These are phyloP conservation scores for Arctia plantaginis DNA, from an alignment of 2,888 invertebrate genomes.

Conservation along the genomic window DNA sequence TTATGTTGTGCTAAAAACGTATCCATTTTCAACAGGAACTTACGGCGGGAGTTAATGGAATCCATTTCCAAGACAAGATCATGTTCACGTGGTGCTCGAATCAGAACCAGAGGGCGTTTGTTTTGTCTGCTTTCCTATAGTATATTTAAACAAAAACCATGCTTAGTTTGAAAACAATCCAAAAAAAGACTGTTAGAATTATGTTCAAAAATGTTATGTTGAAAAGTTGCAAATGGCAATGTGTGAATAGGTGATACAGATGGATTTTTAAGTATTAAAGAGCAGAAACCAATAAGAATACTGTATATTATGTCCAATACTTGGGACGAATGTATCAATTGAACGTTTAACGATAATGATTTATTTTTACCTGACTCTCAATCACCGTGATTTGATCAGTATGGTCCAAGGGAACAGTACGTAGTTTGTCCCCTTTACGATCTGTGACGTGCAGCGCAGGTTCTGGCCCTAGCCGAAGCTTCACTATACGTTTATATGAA, in stretches of 20 bases:
- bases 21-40: constrained; percentile 95
- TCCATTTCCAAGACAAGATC: constrained; percentile 97
- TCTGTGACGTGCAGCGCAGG: constrained; percentile 94
- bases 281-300: no score
- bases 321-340: no score
- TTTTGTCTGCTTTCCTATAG: constrained; percentile 88
- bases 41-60: constrained; percentile 91
- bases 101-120: constrained; percentile 92
- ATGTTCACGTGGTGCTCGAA: constrained; percentile 95
- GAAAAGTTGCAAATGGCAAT: no score
- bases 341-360: background rate
- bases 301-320: no score
- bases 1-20: constrained; percentile 93
- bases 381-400: constrained; percentile 94
- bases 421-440: constrained; percentile 95
- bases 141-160: background rate
- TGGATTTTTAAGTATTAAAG: no score
- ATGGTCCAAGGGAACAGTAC: constrained; percentile 92
- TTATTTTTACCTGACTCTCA: constrained; percentile 90
- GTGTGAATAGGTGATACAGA: no score
- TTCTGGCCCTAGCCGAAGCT: constrained; percentile 96
- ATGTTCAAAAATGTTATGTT: background rate
- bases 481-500: constrained; percentile 95
- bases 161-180: background rate
- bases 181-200: background rate